A percentile compares a stretch with the other conserved stretches of the same genome.
These are phyloP conservation scores for Leptopilina syphax DNA, from an alignment of 2,888 invertebrate species.

Conservation along the genomic window DNA sequence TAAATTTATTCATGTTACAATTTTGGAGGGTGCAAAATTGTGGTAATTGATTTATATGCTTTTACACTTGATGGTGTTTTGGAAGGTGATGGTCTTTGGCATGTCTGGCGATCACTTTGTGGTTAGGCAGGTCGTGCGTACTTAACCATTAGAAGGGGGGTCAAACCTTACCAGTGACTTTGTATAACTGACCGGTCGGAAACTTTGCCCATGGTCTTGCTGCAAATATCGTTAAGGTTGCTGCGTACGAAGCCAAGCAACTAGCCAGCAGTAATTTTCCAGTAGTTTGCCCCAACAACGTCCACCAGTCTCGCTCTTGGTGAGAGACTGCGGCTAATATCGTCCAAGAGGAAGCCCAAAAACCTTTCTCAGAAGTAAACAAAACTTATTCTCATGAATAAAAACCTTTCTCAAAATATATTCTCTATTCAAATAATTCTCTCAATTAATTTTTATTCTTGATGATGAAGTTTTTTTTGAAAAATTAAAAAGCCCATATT, in stretches of 20 bases:
- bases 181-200: constrained; percentile 37
- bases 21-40: too few relatives aligned
- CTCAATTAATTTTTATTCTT: not conserved
- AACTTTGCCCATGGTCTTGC: constrained; percentile 64
- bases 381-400: not conserved
- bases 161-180: constrained; percentile 53
- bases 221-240: constrained; percentile 75
- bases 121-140: constrained; percentile 69
- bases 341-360: constrained; percentile 47
- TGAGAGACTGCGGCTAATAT: constrained; percentile 63
- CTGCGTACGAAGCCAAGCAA: constrained; percentile 52
- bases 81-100: constrained; percentile 52
- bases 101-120: constrained; percentile 70
- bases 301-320: constrained; percentile 60
- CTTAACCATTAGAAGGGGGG: constrained; percentile 72
- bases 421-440: not conserved
- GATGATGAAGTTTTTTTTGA: too few relatives aligned
- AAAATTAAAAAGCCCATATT: too few relatives aligned
- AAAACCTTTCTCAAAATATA: constrained; percentile 2
- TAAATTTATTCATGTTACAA: too few relatives aligned
- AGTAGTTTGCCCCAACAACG: constrained; percentile 71
- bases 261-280: constrained; percentile 69
- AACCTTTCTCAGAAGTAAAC: constrained; percentile 44
- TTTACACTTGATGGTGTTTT: not conserved
- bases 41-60: constrained; percentile 27